Conservation (phyloP, 1,140 invertebrate genomes). For the Nephotettix cincticeps region DNA sequence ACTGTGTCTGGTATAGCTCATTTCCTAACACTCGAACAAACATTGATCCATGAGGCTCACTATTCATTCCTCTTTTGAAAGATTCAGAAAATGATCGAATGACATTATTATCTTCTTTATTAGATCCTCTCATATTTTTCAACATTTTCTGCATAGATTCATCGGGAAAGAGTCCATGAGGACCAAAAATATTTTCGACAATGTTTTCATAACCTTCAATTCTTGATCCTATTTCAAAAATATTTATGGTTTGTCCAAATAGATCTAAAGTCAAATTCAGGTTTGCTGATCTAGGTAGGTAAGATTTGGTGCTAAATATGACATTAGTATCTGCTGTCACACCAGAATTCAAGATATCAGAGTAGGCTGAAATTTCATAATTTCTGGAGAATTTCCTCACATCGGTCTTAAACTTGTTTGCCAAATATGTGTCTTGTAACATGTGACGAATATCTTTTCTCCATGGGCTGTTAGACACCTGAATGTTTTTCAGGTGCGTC, state of each 20-base stretch:
- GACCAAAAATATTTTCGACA: constrained; percentile 76
- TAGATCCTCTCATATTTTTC: constrained; percentile 51
- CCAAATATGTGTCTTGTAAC: constrained; percentile 66
- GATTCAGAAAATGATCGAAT: constrained; percentile 59
- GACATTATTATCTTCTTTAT: constrained; percentile 51
- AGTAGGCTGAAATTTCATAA: constrained; percentile 80
- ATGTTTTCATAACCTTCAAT: constrained; percentile 82
- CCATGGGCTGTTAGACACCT: constrained; percentile 75
- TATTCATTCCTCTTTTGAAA: constrained; percentile 36
- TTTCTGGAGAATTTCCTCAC: constrained; percentile 85
- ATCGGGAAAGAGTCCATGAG: constrained; percentile 65
- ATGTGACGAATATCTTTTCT: constrained; percentile 78
- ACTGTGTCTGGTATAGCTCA: constrained; percentile 66
- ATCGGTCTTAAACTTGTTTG: constrained; percentile 75
- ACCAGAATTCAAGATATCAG: constrained; percentile 81
- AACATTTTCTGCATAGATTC: constrained; percentile 60
- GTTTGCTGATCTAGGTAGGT: constrained; percentile 74
- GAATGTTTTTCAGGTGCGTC: constrained; percentile 82
- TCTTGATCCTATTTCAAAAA: constrained; percentile 73
- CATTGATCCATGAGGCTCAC: constrained; percentile 38
- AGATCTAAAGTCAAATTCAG: constrained; percentile 85
- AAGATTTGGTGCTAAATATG: constrained; percentile 85
- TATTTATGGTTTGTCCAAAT: constrained; percentile 86
- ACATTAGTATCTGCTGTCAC: constrained; percentile 74
- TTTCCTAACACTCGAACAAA: constrained; percentile 72